Evolutionary conservation across 2,797 vertebrate genomes (phyloP), one percentile per base, ranked within the genome.

Genomic region (Fistularia commersonii): DNA sequence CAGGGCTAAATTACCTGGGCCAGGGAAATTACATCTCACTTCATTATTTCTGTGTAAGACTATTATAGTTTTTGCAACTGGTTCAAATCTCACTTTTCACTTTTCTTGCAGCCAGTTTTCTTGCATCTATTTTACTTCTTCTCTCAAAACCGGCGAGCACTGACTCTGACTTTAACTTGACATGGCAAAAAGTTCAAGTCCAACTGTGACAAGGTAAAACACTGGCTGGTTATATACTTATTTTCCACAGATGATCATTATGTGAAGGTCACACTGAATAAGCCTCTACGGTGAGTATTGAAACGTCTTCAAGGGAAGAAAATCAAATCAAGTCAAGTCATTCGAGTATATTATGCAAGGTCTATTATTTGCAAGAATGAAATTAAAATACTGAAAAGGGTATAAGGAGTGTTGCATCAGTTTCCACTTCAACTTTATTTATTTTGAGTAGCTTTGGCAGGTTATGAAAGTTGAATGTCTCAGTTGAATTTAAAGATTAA

Each of bases 401-500:
- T 8, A 32, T 6, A 31, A 58, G 52, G 48, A 47, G 61, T 2
- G 44, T 5, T 57, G 54, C 40, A 10, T 42, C 15, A 8, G 13
- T 43, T 36, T 56, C 37, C 51, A 15, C 48, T 42, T 69, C 57
- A 41, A 35, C 36, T 55, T 48, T 55, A 39, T 46, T 11, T 45
- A 51, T 60, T 73, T 55, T 67, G 74, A 77, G 14, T 49, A 64
- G 51, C 66, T 76, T 57, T 61, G 64, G 61, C 68, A 75, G 72
- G 81, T 87, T 83, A 80, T 63, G 66, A 71, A 81, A 83, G 77
- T 70, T 82, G 65, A 79, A 72, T 32, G 9, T 70, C 73, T 84
- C 75, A 76, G 60, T 72, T 87, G 79, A 38, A 84, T 76, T 81
- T 73, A 45, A 68, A 69, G 75, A 77, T 90, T 88, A 85, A 76